phyloP scores from a whole-genome alignment of 2,113 vertebrate genomes.

The Campylorhamphus procurvoides region DNA sequence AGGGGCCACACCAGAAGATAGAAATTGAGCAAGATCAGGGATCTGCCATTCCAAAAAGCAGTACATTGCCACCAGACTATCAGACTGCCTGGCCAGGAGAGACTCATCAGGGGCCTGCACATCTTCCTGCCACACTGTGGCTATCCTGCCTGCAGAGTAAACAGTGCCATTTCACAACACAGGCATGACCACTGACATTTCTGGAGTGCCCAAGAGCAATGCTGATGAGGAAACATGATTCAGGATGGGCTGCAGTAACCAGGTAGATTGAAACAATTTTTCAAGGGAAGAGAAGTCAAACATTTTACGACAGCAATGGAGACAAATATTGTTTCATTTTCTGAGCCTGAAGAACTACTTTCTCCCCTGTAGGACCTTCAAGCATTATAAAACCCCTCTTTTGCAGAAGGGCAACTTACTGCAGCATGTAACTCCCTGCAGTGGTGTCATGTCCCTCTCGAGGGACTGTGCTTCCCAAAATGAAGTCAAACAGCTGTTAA shows the following conservation, averaged over 20 bases:
- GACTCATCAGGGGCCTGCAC: too few species aligned
- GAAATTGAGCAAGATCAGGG: accelerated
- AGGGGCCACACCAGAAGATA: neutral
- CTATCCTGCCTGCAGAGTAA: neutral
- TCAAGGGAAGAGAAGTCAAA: neutral
- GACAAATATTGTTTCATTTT: neutral
- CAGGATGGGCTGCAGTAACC: neutral
- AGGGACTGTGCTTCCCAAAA: neutral
- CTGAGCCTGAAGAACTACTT: neutral
- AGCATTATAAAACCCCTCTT: neutral
- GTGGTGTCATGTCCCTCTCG: neutral
- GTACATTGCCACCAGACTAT: neutral
- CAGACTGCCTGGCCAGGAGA: neutral
- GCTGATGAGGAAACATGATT: neutral
- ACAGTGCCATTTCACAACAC: accelerated
- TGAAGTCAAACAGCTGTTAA: neutral
- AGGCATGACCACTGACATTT: neutral
- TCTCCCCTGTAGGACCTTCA: neutral
- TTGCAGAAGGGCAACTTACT: neutral
- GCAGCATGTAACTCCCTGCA: neutral
- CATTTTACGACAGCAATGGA: neutral
- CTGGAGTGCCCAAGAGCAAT: neutral
- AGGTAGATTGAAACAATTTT: neutral
- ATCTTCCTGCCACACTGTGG: neutral
- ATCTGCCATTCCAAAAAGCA: neutral